These are phyloP conservation scores for Tricholaema leucomelas DNA, from an alignment of 2,113 vertebrate genomes.

Conservation along the genomic window DNA sequence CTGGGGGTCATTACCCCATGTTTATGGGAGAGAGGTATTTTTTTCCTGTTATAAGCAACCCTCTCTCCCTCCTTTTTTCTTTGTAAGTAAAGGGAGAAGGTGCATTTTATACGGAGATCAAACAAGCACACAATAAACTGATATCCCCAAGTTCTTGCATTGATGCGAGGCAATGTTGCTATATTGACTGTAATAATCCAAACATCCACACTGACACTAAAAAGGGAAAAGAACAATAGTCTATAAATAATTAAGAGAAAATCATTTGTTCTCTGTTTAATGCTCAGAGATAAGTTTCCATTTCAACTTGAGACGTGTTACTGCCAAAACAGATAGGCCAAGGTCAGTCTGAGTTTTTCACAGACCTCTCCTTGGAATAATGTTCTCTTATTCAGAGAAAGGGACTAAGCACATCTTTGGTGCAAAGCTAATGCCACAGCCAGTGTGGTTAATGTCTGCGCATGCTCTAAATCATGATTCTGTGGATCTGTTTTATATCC, in stretches of 20 bases:
- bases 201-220: background rate
- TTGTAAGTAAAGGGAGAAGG: background rate
- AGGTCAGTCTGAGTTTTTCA: conserved; percentile 17
- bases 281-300: conserved; percentile 25
- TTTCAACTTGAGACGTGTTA: conserved; percentile 7
- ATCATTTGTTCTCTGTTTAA: conserved; percentile 43
- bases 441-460: background rate
- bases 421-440: background rate
- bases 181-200: conserved; percentile 13
- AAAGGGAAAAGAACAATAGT: conserved; percentile 11
- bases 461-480: background rate
- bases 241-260: conserved; percentile 66
- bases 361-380: background rate
- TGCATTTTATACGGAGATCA: background rate
- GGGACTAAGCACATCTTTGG: background rate
- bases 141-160: background rate
- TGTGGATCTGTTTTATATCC: background rate
- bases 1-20: background rate
- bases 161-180: background rate
- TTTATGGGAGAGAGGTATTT: background rate
- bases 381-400: background rate
- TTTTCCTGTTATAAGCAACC: background rate
- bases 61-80: background rate
- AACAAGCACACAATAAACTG: background rate
- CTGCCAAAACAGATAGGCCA: conserved; percentile 22